Base-by-base conservation (phyloP, 2,113 vertebrate genomes). In the Zosterops pallidus region DNA sequence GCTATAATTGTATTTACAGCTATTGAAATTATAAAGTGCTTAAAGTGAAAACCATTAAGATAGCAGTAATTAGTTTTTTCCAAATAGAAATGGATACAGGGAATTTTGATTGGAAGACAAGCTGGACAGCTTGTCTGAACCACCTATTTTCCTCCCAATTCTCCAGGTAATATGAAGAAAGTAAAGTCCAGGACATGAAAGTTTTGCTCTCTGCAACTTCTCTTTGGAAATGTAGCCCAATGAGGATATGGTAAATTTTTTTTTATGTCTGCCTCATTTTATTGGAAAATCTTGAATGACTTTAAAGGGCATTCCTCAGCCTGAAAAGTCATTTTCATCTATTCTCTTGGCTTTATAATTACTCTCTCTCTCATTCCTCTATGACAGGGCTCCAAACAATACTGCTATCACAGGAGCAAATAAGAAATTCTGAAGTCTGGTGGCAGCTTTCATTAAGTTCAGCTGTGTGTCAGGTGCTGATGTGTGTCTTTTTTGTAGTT, bases 341-440 rank as follows among this genome's bases (percentile, higher is more conserved):
- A 2, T 83, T 89, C 8, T 60, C 8, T 83, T 37, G 21, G 9
- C 35, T 74, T 80, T 47, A 31, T 52, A 64, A 13, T 72, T 86
- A 9, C 26, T 56, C 1, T 39, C 12, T 41, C 49, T 81, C 21
- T 12, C 24, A 42, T 52, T 76, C 4, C 49, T 57, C 0, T 29
- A 37, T 39, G n/a, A 25, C 44, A 64, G 18, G 7, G 9, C 12
- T 83, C 78, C 63, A 60, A 79, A 42, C 5, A 55, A 16, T 41
- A 22, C 9, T 63, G 28, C 5, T 47, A 3, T 37, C 7, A 2
- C 35, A 62, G 37, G 8, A 59, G 11, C 0, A 0, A 68, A 15
- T 63, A 59, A 67, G 44, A 71, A 59, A 55, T 82, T 85, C 67
- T 79, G 79, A 76, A 18, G 9, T 64, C 14, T 88, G 29, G 8